phyloP scores from a whole-genome alignment of 2,113 vertebrate species.

The Gobio gobio region DNA sequence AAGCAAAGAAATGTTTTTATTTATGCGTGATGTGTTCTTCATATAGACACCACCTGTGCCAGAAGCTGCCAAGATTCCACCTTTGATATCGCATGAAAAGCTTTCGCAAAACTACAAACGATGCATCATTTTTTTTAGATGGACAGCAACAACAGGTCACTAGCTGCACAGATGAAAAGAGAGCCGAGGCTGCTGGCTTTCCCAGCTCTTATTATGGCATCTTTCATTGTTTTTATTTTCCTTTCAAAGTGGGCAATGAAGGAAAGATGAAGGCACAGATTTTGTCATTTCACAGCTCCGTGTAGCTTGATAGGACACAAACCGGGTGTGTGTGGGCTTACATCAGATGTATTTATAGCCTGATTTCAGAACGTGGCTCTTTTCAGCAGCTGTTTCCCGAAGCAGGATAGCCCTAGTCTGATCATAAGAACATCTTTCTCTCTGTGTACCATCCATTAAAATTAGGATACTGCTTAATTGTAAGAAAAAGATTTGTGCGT shows the following conservation, averaged over 20 bases:
- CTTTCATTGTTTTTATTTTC: constrained; percentile 40
- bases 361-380: neutral
- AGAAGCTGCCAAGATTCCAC: neutral
- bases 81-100: constrained; percentile 9
- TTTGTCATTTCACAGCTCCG: constrained; percentile 40
- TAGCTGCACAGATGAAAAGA: constrained; percentile 58
- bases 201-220: constrained; percentile 33
- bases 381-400: constrained; percentile 25
- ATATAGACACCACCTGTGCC: constrained; percentile 20
- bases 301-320: constrained; percentile 21
- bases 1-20: neutral
- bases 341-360: constrained; percentile 11
- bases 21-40: neutral
- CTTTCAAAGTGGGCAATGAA: constrained; percentile 34
- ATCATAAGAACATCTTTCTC: neutral
- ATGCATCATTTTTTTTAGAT: neutral
- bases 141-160: constrained; percentile 41
- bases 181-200: constrained; percentile 41
- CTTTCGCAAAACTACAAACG: constrained; percentile 12
- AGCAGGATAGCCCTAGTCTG: neutral
- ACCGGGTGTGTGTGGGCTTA: constrained; percentile 11
- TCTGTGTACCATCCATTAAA: neutral
- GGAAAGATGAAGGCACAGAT: constrained; percentile 11
- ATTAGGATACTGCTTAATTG: neutral
- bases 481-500: neutral